Conservation (phyloP, 2,113 vertebrate species). For the Andinoacara biseriatus region DNA sequence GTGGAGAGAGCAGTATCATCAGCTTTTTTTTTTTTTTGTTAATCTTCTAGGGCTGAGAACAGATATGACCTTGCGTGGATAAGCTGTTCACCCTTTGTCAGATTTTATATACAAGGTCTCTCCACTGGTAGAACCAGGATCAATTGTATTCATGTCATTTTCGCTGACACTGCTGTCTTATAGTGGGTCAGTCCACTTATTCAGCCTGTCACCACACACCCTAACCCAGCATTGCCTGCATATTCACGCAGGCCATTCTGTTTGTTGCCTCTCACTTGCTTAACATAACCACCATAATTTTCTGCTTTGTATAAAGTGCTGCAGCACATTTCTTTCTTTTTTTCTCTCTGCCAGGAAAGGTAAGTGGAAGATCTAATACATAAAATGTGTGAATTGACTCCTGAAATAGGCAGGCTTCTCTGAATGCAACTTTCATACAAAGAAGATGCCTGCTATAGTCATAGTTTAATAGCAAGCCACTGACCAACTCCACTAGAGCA, state of each 20-base stretch:
- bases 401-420: background rate
- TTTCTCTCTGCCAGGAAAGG: background rate
- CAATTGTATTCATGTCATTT: slow-evolving; percentile 64
- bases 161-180: slow-evolving; percentile 58
- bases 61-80: slow-evolving; percentile 33
- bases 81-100: slow-evolving; percentile 62
- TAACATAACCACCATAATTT: background rate
- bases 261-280: slow-evolving; percentile 37
- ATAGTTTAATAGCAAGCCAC: background rate
- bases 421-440: background rate
- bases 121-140: slow-evolving; percentile 33
- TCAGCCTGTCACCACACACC: slow-evolving; percentile 47
- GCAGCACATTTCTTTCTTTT: background rate
- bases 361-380: background rate
- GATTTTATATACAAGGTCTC: slow-evolving; percentile 50
- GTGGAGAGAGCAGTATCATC: background rate
- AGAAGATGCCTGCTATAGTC: background rate
- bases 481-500: background rate
- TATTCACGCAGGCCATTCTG: slow-evolving; percentile 18
- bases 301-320: background rate
- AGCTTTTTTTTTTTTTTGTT: background rate
- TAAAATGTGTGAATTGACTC: background rate
- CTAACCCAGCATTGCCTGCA: slow-evolving; percentile 38
- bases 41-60: background rate
- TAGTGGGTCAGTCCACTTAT: slow-evolving; percentile 44